These are phyloP conservation scores for Cyphomyrus plagiostoma DNA, from an alignment of 2,113 vertebrate species.

Conservation along the genomic window DNA sequence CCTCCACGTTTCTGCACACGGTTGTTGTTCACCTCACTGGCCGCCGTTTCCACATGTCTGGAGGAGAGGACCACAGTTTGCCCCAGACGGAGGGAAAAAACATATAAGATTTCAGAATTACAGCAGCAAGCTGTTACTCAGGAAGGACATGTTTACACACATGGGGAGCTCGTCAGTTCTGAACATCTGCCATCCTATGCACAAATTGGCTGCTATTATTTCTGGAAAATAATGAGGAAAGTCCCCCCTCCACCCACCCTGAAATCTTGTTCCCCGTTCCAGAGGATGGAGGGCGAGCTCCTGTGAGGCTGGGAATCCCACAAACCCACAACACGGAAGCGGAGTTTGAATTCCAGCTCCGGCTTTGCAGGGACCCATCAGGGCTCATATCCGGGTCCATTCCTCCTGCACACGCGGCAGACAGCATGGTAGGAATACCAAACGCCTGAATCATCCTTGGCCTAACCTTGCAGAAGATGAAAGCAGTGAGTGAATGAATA, in stretches of 20 bases:
- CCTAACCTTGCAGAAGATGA: background rate
- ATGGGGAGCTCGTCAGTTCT: background rate
- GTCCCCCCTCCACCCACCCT: constrained; percentile 34
- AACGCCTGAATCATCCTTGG: background rate
- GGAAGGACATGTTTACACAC: background rate
- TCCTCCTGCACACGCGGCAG: background rate
- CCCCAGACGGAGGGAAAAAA: background rate
- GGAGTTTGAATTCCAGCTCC: background rate
- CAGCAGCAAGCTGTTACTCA: background rate
- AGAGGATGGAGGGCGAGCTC: background rate
- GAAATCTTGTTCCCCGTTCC: background rate
- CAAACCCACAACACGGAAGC: background rate
- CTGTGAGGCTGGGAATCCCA: background rate
- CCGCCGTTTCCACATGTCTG: background rate
- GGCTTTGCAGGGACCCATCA: background rate
- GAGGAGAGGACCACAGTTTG: background rate
- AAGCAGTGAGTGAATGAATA: background rate
- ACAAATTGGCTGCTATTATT: constrained; percentile 12
- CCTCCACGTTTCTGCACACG: constrained; percentile 30
- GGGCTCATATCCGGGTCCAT: background rate
- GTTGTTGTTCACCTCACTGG: background rate
- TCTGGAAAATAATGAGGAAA: constrained; percentile 19
- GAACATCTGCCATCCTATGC: background rate
- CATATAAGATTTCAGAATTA: constrained; percentile 17
- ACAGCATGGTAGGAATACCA: background rate